Conservation (phyloP, 2,888 invertebrate genomes). For the Clostera curtula region DNA sequence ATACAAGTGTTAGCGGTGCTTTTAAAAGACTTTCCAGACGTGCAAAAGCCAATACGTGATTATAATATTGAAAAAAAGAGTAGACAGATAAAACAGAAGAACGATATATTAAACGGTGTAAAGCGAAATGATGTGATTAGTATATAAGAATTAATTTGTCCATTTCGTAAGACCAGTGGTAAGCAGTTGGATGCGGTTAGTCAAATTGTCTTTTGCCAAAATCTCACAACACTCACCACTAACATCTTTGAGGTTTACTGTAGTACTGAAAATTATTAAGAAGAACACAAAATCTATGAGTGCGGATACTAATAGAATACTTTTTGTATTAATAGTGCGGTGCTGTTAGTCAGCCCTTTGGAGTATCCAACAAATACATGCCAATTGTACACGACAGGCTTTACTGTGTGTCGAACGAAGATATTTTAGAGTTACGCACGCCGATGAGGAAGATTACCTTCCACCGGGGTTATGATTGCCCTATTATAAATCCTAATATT, state of each 20-base stretch:
- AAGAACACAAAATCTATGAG: conserved; percentile 63
- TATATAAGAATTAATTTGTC: conserved; percentile 7
- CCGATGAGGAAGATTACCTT: conserved; percentile 32
- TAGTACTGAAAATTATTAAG: conserved; percentile 65
- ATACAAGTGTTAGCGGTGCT: conserved; percentile 7
- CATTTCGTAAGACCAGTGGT: conserved; percentile 17
- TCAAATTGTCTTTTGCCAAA: conserved; percentile 55
- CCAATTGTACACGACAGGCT: conserved; percentile 59
- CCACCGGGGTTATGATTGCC: conserved; percentile 40
- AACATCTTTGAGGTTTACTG: conserved; percentile 65
- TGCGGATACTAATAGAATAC: conserved; percentile 50
- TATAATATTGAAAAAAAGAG: background rate
- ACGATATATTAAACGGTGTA: conserved; percentile 11
- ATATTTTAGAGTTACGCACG: conserved; percentile 51
- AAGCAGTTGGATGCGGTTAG: conserved; percentile 44
- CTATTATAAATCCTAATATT: conserved; percentile 25
- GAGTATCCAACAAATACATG: conserved; percentile 48
- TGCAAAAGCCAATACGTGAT: conserved; percentile 6
- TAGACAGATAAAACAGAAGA: background rate
- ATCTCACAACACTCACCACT: conserved; percentile 72
- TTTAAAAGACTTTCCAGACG: conserved; percentile 17
- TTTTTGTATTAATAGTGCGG: conserved; percentile 58
- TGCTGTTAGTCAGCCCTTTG: conserved; percentile 67
- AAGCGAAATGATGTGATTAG: conserved; percentile 11
- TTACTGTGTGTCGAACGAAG: conserved; percentile 62